Percentiles rank a stretch among this genome's conserved stretches.
Conservation (phyloP, 1,140 invertebrate genomes). For the Zophobas morio region DNA sequence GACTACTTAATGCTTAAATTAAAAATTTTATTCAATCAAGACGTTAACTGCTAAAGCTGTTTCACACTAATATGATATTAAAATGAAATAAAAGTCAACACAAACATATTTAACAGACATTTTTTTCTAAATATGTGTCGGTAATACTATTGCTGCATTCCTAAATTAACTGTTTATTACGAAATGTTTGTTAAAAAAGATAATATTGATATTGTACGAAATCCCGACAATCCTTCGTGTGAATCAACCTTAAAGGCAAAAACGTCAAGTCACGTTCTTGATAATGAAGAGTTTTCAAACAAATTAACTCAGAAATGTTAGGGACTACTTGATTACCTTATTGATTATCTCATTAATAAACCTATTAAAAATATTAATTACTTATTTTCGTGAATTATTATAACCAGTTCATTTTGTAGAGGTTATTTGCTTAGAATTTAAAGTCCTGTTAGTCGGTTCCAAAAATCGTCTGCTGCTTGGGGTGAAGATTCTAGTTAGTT, state of each 20-base stretch:
- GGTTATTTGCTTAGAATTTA: neutral
- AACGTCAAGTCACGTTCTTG: conserved; percentile 37
- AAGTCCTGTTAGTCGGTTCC: neutral
- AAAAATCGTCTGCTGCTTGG: conserved; percentile 1
- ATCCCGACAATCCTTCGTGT: neutral
- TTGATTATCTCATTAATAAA: conserved; percentile 52
- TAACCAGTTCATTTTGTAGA: neutral
- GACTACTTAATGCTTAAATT: conserved; percentile 48
- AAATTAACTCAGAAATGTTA: conserved; percentile 44
- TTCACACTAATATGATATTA: conserved; percentile 19
- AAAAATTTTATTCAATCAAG: conserved; percentile 49
- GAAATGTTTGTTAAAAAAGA: too few relatives aligned
- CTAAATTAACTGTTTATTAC: neutral
- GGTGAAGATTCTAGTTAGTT: conserved; percentile 30
- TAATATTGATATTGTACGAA: neutral
- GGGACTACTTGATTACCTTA: conserved; percentile 48
- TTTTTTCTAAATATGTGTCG: too few relatives aligned
- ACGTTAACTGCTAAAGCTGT: conserved; percentile 27
- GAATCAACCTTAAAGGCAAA: conserved; percentile 20
- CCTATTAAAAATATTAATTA: conserved; percentile 50
- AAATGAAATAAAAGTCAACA: neutral
- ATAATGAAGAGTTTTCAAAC: conserved; percentile 51
- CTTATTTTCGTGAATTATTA: conserved; percentile 14
- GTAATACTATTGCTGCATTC: neutral
- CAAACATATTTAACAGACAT: neutral